Percentiles rank a stretch among this genome's conserved stretches.
These are phyloP conservation scores for Cricetomys ansorgei DNA, from an alignment of 2,113 vertebrate species.

Conservation along the genomic window DNA sequence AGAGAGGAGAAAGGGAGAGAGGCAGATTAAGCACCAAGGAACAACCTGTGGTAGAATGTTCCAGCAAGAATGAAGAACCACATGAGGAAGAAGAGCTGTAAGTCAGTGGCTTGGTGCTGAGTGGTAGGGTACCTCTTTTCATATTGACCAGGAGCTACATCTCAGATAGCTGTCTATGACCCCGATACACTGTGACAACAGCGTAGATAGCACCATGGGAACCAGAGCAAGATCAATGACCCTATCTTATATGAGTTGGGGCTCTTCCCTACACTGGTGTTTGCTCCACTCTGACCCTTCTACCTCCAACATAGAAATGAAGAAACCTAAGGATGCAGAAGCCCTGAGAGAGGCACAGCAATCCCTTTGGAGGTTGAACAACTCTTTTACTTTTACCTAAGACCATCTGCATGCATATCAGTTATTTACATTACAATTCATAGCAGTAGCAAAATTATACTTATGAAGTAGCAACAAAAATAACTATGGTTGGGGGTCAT, in stretches of 20 bases:
- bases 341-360: rapidly evolving
- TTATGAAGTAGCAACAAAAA: no score
- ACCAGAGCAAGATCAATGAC: not conserved
- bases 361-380: no score
- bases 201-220: rapidly evolving
- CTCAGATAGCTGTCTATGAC: rapidly evolving
- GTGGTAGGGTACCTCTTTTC: not conserved
- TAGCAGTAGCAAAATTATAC: no score
- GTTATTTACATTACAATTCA: no score
- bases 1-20: no score
- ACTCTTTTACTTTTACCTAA: no score
- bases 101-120: not conserved
- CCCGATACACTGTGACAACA: no score
- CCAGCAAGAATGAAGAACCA: not conserved
- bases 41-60: not conserved
- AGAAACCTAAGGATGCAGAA: rapidly evolving
- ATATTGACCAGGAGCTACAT: not conserved
- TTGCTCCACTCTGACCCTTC: not conserved
- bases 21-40: not conserved
- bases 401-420: no score
- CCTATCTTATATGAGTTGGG: not conserved
- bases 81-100: not conserved
- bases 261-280: not conserved
- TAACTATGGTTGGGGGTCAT: no score
- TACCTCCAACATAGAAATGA: no score